Percentiles rank a stretch among this genome's conserved stretches.
Conservation (phyloP, 2,113 vertebrate genomes). For the Climacteris rufus region DNA sequence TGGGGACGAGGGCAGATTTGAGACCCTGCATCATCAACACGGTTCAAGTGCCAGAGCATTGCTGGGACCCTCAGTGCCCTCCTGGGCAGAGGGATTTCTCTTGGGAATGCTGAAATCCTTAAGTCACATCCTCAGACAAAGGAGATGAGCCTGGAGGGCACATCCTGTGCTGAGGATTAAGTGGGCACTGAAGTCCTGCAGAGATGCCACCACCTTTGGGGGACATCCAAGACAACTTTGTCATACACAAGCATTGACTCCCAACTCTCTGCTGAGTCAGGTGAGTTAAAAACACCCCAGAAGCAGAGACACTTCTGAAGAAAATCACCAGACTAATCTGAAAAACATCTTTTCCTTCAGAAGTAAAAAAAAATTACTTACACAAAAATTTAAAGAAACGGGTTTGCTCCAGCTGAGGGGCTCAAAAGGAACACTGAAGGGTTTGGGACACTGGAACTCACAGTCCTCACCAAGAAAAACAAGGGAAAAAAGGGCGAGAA, state of each 20-base stretch:
- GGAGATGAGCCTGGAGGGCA: neutral
- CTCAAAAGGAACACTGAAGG: neutral
- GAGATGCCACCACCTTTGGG: neutral
- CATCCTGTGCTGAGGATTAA: neutral
- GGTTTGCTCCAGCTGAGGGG: neutral
- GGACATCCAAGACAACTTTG: neutral
- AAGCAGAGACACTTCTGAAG: neutral
- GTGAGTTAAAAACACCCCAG: neutral
- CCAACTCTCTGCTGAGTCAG: rapidly evolving
- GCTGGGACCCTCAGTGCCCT: neutral
- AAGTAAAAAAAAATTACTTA: neutral
- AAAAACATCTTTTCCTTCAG: neutral
- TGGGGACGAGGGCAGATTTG: neutral
- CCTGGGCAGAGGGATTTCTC: neutral
- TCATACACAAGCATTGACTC: neutral
- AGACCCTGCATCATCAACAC: rapidly evolving
- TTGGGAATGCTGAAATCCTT: neutral
- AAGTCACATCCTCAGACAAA: neutral
- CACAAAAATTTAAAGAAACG: neutral
- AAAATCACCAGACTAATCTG: neutral
- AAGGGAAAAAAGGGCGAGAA: neutral
- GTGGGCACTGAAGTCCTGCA: neutral
- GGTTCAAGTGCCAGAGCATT: neutral
- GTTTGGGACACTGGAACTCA: neutral
- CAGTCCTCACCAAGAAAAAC: neutral